Evolutionary conservation across 2,888 invertebrate genomes (phyloP), one percentile per base, ranked within the genome.

Genomic region (Caenorhabditis angaria): DNA sequence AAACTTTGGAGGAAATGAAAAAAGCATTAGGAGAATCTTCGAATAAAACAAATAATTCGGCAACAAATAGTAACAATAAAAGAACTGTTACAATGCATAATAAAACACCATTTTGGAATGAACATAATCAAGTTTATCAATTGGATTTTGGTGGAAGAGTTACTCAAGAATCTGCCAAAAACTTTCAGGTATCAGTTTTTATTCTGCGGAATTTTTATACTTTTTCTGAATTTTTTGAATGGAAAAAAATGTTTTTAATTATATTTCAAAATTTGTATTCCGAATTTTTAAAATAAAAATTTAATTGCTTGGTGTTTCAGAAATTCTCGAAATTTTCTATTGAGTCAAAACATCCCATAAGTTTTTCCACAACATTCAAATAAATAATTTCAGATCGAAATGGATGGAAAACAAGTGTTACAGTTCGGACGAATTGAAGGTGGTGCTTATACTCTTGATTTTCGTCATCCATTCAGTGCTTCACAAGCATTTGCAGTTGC

Each of bases 351-450:
- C 35, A 10, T 35, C 14, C 35, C 14, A 6, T 35, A 35, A 6
- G 35, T 35, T 35, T 35, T 35, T 35, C 14, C 14, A 35, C 35
- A 50, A 22, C n/a, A 24, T 61, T 61, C 32, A 8, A n/a, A n/a
- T n/a, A n/a, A n/a, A 32, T 28, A 8, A 22, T 67, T 78, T 54
- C 55, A 80, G 77, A 75, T 76, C 28, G 79, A 80, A 56, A 51
- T 76, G 59, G 77, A 73, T 54, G 61, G 61, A 25, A 77, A 77
- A 53, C 77, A 97, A 95, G 97, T 97, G 72, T 97, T 99, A 95
- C 97, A 99, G 90, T 99, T 99, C 89, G 97, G 97, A 14, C 92
- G 97, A 71, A 97, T 99, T 85, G 97, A 97, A 90, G 94, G 94
- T 83, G 97, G 97, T 89, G 96, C 97, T 54, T 99, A 97, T 90